phyloP scores from a whole-genome alignment of 2,888 invertebrate species.

The Polyommatus icarus region DNA sequence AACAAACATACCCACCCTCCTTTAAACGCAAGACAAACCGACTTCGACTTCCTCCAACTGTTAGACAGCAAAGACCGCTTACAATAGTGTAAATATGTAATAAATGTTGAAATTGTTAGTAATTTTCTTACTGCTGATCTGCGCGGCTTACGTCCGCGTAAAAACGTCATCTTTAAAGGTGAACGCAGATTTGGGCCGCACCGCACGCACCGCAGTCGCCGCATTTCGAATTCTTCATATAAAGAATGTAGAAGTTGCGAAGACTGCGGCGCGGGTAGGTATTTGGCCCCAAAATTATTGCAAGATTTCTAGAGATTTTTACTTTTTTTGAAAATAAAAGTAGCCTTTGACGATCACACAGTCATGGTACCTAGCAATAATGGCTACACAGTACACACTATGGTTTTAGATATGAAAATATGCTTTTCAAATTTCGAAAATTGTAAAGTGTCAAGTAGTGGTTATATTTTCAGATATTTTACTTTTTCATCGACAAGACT shows the following conservation, averaged over 20 bases:
- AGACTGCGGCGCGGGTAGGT: no score
- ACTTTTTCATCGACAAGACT: not conserved
- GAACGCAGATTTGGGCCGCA: no score
- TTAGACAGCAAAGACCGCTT: slow-evolving; percentile 45
- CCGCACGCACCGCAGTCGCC: no score
- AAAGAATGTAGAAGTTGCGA: no score
- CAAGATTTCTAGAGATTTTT: no score
- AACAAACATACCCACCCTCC: slow-evolving; percentile 69
- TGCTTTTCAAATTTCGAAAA: not conserved
- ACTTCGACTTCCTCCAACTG: slow-evolving; percentile 44
- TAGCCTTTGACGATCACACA: not conserved
- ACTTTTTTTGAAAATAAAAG: not conserved
- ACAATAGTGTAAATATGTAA: slow-evolving; percentile 33
- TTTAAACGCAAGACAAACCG: slow-evolving; percentile 40
- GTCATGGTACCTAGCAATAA: not conserved
- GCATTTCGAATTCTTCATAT: no score
- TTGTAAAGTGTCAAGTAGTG: not conserved
- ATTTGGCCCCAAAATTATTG: no score
- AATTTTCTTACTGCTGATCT: not conserved
- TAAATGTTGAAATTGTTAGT: slow-evolving; percentile 37
- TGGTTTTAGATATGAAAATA: no score
- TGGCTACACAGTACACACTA: no score
- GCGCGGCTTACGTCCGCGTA: no score
- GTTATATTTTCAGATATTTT: not conserved
- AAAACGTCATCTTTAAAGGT: no score